Percentiles rank a stretch among this genome's conserved stretches.
Conservation (phyloP, 2,113 vertebrate species). For the Lepidothrix coronata region DNA sequence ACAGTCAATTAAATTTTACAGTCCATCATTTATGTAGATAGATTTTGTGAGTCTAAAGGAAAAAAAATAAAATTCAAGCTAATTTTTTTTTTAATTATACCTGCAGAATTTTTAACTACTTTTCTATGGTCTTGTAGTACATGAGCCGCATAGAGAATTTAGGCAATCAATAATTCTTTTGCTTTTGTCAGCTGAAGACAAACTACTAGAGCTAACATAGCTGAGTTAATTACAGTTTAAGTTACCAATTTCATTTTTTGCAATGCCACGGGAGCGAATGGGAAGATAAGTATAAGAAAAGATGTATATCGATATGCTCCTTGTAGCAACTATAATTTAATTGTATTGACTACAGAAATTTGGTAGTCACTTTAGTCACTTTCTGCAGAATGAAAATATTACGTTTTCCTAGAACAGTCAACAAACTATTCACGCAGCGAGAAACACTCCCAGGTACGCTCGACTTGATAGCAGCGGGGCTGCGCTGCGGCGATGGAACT, state of each 20-base stretch:
- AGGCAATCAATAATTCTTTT: neutral
- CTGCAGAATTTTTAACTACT: neutral
- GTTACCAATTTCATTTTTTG: neutral
- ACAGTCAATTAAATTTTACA: neutral
- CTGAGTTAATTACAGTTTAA: neutral
- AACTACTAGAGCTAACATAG: neutral
- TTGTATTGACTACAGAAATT: neutral
- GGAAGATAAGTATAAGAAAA: neutral
- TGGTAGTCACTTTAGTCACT: fast-evolving
- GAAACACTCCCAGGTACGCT: neutral
- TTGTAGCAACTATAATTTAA: neutral
- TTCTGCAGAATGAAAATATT: neutral
- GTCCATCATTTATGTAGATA: neutral
- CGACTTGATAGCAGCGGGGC: neutral
- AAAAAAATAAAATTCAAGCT: neutral
- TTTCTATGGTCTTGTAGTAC: neutral
- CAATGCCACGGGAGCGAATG: neutral
- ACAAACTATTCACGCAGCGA: neutral
- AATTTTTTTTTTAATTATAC: neutral
- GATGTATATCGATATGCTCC: fast-evolving
- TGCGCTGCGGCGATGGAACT: no score
- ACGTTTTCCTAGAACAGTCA: neutral
- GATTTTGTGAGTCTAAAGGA: neutral
- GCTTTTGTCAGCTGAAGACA: neutral
- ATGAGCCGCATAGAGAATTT: neutral